Conservation (phyloP, 2,113 vertebrate species). For the Andinoacara biseriatus region DNA sequence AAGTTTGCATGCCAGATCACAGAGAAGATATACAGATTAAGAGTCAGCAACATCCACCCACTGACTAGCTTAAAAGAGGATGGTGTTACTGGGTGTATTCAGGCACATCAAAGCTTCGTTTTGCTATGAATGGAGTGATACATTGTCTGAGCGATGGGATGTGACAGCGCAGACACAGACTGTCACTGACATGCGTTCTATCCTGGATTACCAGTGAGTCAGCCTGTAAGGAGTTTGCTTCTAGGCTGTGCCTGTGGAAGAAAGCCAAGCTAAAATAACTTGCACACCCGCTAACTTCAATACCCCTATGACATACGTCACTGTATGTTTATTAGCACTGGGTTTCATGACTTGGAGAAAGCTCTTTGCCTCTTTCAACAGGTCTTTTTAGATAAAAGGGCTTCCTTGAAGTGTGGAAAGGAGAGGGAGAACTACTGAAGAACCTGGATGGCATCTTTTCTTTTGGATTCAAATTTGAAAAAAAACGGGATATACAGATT, state of each 20-base stretch:
- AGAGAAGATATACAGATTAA: constrained; percentile 67
- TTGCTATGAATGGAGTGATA: constrained; percentile 67
- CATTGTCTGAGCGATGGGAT: constrained; percentile 65
- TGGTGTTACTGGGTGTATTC: constrained; percentile 56
- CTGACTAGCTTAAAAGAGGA: constrained; percentile 58
- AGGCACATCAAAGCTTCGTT: constrained; percentile 64
- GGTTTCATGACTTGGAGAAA: constrained; percentile 17
- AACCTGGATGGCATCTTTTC: not conserved
- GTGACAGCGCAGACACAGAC: constrained; percentile 68
- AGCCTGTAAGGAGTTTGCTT: constrained; percentile 53
- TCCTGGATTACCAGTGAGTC: constrained; percentile 67
- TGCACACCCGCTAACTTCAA: constrained; percentile 7
- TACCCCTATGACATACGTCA: constrained; percentile 22
- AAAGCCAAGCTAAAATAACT: constrained; percentile 62
- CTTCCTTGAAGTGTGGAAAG: constrained; percentile 37
- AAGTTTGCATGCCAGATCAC: constrained; percentile 60
- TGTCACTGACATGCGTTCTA: constrained; percentile 61
- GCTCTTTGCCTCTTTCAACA: not conserved
- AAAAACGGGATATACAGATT: not conserved
- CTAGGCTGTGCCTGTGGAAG: constrained; percentile 34
- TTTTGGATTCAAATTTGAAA: not conserved
- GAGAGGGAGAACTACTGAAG: not conserved
- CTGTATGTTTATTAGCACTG: constrained; percentile 53
- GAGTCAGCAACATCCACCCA: constrained; percentile 64
- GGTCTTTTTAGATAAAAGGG: constrained; percentile 13